Evolutionary conservation across 2,113 vertebrate genomes (phyloP), one percentile per base, ranked within the genome.

Genomic region (Etia nguti): DNA sequence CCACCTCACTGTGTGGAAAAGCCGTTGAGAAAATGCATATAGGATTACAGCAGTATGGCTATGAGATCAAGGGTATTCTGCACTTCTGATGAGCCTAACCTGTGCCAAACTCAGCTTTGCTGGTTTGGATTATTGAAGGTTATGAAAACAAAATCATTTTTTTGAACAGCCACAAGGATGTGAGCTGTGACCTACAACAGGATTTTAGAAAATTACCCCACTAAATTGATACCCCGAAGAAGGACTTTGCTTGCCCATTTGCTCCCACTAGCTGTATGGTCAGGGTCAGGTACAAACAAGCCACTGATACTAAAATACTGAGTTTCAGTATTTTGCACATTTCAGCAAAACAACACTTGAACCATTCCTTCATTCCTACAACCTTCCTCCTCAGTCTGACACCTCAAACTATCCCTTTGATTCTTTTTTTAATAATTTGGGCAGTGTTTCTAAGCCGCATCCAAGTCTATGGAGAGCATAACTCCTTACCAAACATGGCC

Each of bases 401-500:
- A 11, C 57, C 36, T 65, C 54, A 38, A 20, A 48, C 80, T 77
- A 41, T 55, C 29, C 59, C 26, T 24, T 16, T 79, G 13, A 85
- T 31, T 86, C 70, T 43, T 12, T 57, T 41, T 38, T 43, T 31
- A 62, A 55, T 73, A 5, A 55, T 54, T 57, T 82, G 83, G 75
- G 70, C 46, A 36, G n/a, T 22, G 36, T 65, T 82, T 91, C 59
- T 43, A 31, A 84, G 79, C 60, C 13, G 12, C 70, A 82, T 87
- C 48, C 46, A 11, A 75, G 24, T 81, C 57, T 24, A 5, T 3
- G 3, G 86, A 84, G 80, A 87, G 18, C 34, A n/a, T 12, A 56
- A 70, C 79, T 83, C 81, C 79, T 84, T 86, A 87, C 85, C 81
- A 81, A 81, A 82, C 81, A 86, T 12, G 73, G 79, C 86, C 90